A percentile compares a stretch with the other conserved stretches of the same genome.
These are phyloP conservation scores for Hypothenemus hampei DNA, from an alignment of 1,140 invertebrate species.

Conservation along the genomic window DNA sequence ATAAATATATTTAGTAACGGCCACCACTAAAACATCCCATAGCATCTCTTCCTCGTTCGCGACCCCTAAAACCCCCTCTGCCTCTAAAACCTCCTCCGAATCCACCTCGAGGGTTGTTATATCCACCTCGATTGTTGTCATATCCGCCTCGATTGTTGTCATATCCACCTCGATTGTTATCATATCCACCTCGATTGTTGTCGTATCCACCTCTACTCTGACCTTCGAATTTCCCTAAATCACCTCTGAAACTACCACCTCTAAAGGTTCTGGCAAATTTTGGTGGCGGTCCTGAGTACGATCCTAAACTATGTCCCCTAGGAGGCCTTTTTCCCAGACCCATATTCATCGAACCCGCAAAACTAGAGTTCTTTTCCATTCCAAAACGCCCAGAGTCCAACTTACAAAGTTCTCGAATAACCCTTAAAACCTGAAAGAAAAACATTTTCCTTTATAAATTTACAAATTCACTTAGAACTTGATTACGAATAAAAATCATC, in stretches of 20 bases:
- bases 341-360: conserved; percentile 33
- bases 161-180: too few relatives aligned
- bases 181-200: neutral
- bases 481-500: too few relatives aligned
- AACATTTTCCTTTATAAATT: too few relatives aligned
- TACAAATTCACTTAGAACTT: too few relatives aligned
- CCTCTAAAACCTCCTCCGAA: too few relatives aligned
- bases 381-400: conserved; percentile 67
- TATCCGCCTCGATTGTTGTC: too few relatives aligned
- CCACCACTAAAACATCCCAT: too few relatives aligned
- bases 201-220: conserved; percentile 18
- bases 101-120: too few relatives aligned
- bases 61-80: neutral
- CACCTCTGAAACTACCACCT: conserved; percentile 27
- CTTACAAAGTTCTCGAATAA: conserved; percentile 64
- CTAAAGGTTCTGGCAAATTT: conserved; percentile 43
- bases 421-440: too few relatives aligned
- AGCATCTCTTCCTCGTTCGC: too few relatives aligned
- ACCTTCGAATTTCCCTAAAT: conserved; percentile 8
- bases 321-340: conserved; percentile 48
- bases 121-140: too few relatives aligned
- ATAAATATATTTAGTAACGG: too few relatives aligned
- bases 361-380: conserved; percentile 51
- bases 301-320: conserved; percentile 41
- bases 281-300: conserved; percentile 37